Conservation (phyloP, 2,888 invertebrate genomes). For the Eugnorisma glareosa region DNA sequence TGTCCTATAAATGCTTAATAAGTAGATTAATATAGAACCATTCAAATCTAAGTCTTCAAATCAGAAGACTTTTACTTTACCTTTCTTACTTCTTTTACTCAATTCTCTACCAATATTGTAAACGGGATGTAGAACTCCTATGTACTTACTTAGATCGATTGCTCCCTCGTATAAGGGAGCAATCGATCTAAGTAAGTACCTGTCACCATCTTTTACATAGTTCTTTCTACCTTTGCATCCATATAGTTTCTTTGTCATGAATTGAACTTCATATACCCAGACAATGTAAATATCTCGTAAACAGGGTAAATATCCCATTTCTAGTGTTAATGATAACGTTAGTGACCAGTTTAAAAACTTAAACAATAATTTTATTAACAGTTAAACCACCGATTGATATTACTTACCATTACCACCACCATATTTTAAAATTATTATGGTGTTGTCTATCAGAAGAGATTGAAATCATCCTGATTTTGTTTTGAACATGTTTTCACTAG, state of each 20-base stretch:
- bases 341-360: no score
- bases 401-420: background rate
- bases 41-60: no score
- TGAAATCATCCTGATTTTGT: background rate
- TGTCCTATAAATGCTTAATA: background rate
- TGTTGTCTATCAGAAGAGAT: background rate
- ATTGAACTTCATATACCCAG: no score
- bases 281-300: no score
- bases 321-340: no score
- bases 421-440: background rate
- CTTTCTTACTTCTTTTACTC: no score
- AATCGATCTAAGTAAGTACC: no score
- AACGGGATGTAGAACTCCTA: background rate
- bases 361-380: background rate
- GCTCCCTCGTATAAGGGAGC: no score
- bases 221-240: background rate
- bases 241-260: background rate
- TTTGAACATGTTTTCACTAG: background rate
- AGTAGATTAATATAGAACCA: background rate
- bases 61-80: no score
- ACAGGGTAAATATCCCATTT: no score
- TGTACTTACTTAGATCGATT: background rate
- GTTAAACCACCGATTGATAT: background rate
- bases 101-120: background rate
- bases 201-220: background rate